Percentiles rank a stretch among this genome's conserved stretches.
Conservation (phyloP, 2,113 vertebrate species). For the Pachypanchax playfairii region DNA sequence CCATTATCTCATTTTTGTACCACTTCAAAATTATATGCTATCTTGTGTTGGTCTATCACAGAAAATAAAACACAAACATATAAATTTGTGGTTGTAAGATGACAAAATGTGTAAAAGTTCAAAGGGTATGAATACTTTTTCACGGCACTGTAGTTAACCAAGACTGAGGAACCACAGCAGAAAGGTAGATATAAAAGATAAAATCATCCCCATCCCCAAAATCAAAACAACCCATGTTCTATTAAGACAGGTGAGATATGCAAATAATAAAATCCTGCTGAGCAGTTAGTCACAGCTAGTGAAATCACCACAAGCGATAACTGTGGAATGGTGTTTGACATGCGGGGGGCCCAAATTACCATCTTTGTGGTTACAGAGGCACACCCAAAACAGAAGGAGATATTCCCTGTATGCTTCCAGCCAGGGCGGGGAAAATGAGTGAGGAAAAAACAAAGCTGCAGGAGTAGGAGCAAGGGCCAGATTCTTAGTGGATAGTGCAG, state of each 20-base stretch:
- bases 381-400: conserved; percentile 72
- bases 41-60: too few relatives aligned
- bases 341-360: conserved; percentile 43
- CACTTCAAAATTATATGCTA: too few relatives aligned
- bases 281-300: conserved; percentile 45
- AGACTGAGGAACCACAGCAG: conserved; percentile 4
- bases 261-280: conserved; percentile 36
- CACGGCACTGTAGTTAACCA: conserved; percentile 21
- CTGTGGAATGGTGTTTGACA: conserved; percentile 42
- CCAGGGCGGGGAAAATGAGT: conserved; percentile 44
- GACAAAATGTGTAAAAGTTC: too few relatives aligned
- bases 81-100: too few relatives aligned
- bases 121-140: too few relatives aligned
- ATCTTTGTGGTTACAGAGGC: conserved; percentile 69
- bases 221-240: conserved; percentile 20
- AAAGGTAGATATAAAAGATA: conserved; percentile 18
- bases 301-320: conserved; percentile 51
- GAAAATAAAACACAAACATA: too few relatives aligned
- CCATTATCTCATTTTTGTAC: too few relatives aligned
- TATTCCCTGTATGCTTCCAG: conserved; percentile 57
- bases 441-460: conserved; percentile 66
- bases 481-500: conserved; percentile 42
- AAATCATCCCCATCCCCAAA: background rate
- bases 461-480: conserved; percentile 54
- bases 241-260: conserved; percentile 38